Evolutionary conservation across 2,888 invertebrate species (phyloP), one percentile per base, ranked within the genome.

Genomic region (Hecatera dysodea): DNA sequence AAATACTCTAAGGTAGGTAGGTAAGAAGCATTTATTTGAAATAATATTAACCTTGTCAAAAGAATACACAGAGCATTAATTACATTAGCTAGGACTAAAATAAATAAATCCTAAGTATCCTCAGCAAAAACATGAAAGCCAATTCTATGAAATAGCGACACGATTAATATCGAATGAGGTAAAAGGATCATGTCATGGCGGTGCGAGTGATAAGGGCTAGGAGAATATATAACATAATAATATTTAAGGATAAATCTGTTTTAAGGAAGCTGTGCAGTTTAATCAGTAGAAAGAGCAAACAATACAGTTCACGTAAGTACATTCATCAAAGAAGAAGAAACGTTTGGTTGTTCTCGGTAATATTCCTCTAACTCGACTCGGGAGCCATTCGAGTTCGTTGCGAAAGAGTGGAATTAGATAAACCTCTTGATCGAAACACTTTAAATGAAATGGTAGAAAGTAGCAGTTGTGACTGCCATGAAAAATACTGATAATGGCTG

Each of bases 11-110:
- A 8, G 22, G 12, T 6, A 1, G 19, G 17, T 57, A 36, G 33
- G 22, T 12, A 8, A 15, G 5, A 24, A 42, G 9, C 12, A 52
- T 70, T 70, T 70, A 70, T 70, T 69, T 1, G 27, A 50, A 22
- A 65, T 44, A 48, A 27, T 12, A 22, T 1, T 0, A 3, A 55
- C n/a, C 7, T 22, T 56, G 36, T 19, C 17, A 36, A 11, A 52
- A 39, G 9, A 36, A 9, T 9, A 4, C 2, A n/a, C 6, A 29
- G 50, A 67, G n/a, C 11, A 64, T 12, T 6, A n/a, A 52, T 50
- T 15, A 67, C 19, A 67, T 17, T 59, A n/a, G 29, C 5, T 29
- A 29, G 29, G 29, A 4, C 4, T 6, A 33, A 33, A 33, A 33
- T 33, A 33, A 33, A 33, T 33, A 33, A 33, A 5, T 9, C 33